Evolutionary conservation across 2,113 vertebrate genomes (phyloP).

Genomic region (Myiagra hebetior): DNA sequence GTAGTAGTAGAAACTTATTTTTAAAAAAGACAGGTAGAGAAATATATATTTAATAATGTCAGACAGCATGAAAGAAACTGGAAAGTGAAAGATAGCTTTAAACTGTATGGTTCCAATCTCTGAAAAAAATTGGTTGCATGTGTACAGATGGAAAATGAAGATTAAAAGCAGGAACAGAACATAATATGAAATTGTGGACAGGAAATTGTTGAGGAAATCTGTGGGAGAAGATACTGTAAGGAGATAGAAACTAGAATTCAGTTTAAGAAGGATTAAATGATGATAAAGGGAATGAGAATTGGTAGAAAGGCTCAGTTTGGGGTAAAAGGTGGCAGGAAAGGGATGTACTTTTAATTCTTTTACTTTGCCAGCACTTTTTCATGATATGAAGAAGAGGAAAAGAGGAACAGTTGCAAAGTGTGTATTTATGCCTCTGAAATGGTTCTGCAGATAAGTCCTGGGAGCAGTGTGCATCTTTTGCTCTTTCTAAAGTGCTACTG

Average conservation of each 20-base stretch:
- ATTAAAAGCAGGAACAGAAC: neutral
- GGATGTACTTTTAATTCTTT: neutral
- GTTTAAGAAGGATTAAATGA: neutral
- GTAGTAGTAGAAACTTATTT: neutral
- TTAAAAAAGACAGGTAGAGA: neutral
- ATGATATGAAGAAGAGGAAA: neutral
- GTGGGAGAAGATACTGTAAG: neutral
- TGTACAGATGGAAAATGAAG: neutral
- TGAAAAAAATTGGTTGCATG: neutral
- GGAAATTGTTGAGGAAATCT: neutral
- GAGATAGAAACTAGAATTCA: neutral
- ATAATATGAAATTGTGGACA: neutral
- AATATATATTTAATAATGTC: neutral
- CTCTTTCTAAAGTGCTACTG: neutral
- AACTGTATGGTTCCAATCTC: neutral
- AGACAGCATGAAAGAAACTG: neutral
- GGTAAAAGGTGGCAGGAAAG: neutral
- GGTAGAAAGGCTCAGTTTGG: neutral
- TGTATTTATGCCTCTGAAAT: neutral
- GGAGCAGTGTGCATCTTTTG: neutral
- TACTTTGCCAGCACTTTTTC: neutral
- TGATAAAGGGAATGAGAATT: neutral
- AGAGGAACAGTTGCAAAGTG: neutral
- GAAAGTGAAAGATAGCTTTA: neutral
- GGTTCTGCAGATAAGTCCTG: neutral